These are phyloP conservation scores for Cosmorhoe ocellata DNA, from an alignment of 2,888 invertebrate genomes.

Conservation along the genomic window DNA sequence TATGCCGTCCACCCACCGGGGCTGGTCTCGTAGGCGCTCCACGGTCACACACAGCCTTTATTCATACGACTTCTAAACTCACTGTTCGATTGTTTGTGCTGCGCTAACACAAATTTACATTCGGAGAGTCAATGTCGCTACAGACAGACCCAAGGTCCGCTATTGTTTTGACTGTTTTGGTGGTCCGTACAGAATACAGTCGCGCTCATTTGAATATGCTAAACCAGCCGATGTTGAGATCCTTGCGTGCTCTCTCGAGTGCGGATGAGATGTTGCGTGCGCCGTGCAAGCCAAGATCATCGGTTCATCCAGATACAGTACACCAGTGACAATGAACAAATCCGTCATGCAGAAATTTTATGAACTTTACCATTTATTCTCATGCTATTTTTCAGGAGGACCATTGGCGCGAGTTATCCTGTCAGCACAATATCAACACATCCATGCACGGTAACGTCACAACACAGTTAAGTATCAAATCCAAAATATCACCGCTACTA, in stretches of 20 bases:
- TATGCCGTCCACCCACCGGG: slow-evolving; percentile 81
- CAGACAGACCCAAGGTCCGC: slow-evolving; percentile 65
- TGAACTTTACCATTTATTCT: slow-evolving; percentile 78
- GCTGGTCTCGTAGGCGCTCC: slow-evolving; percentile 80
- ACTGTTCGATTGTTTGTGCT: slow-evolving; percentile 74
- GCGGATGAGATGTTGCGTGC: slow-evolving; percentile 55
- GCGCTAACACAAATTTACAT: slow-evolving; percentile 74
- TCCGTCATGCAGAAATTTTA: slow-evolving; percentile 68
- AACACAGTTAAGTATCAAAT: slow-evolving; percentile 73
- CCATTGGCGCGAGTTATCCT: slow-evolving; percentile 65
- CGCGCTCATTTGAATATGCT: slow-evolving; percentile 66
- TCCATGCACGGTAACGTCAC: slow-evolving; percentile 61
- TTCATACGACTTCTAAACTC: slow-evolving; percentile 73
- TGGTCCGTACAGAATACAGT: slow-evolving; percentile 67
- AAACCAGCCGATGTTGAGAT: slow-evolving; percentile 42
- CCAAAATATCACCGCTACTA: slow-evolving; percentile 55
- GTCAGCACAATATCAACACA: slow-evolving; percentile 59
- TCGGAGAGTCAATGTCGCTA: slow-evolving; percentile 74
- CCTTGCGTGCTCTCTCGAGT: slow-evolving; percentile 43
- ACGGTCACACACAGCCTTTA: slow-evolving; percentile 77
- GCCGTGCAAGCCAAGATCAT: slow-evolving; percentile 79
- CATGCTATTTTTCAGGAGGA: slow-evolving; percentile 80
- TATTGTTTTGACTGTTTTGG: slow-evolving; percentile 76
- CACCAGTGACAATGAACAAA: slow-evolving; percentile 56
- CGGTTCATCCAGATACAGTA: slow-evolving; percentile 61